Evolutionary conservation across 2,797 vertebrate genomes (phyloP).

Genomic region (Aulostomus chinensis): DNA sequence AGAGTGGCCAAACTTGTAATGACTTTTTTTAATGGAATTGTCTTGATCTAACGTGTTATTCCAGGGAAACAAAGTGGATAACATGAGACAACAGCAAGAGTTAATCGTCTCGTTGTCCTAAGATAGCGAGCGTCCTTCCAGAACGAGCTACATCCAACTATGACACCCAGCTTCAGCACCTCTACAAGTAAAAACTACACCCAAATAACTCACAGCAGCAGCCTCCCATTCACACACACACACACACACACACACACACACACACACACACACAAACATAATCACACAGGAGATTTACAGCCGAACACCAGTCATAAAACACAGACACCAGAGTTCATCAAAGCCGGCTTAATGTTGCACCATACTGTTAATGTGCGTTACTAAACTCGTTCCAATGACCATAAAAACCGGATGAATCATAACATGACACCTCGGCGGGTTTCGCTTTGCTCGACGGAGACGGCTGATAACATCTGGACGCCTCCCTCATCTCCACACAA

Average conservation of each 20-base stretch:
- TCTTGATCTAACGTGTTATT: too few relatives aligned
- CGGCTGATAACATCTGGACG: constrained; percentile 13
- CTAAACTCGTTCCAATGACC: constrained; percentile 41
- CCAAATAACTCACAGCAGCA: neutral
- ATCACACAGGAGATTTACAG: constrained; percentile 18
- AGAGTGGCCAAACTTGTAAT: too few relatives aligned
- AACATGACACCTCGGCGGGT: constrained; percentile 5
- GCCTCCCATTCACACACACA: neutral
- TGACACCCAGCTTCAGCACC: too few relatives aligned
- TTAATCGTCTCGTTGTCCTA: too few relatives aligned
- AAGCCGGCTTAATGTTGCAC: constrained; percentile 31
- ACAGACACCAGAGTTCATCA: constrained; percentile 49
- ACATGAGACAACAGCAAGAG: too few relatives aligned
- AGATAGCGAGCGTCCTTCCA: too few relatives aligned
- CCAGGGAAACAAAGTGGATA: too few relatives aligned
- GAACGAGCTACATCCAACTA: too few relatives aligned
- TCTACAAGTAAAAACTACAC: too few relatives aligned
- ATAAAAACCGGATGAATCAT: constrained; percentile 37
- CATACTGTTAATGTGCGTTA: constrained; percentile 29
- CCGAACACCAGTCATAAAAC: constrained; percentile 23
- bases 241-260: constrained; percentile 5
- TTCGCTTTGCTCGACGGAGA: constrained; percentile 7
- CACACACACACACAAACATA: constrained; percentile 11
- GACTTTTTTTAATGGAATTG: too few relatives aligned
- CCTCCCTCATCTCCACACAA: constrained; percentile 7